Evolutionary conservation across 2,797 vertebrate genomes (phyloP).

Genomic region (Tangara arthus): DNA sequence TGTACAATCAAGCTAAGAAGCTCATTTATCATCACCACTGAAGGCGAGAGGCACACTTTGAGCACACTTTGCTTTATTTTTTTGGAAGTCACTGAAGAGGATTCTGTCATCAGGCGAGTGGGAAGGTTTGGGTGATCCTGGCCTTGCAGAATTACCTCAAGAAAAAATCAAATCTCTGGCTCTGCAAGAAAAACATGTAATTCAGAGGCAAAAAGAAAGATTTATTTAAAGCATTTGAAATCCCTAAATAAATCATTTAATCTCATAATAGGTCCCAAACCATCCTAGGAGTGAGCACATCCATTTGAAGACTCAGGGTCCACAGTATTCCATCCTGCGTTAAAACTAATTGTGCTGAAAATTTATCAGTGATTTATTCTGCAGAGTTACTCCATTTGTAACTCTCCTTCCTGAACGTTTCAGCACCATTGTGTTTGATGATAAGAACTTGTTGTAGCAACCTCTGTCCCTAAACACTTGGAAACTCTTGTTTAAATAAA

Average conservation of each 20-base stretch:
- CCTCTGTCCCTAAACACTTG: constrained; percentile 71
- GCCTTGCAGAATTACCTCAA: not conserved
- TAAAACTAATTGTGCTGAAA: constrained; percentile 44
- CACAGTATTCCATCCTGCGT: not conserved
- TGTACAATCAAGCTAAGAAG: not conserved
- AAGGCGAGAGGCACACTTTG: not conserved
- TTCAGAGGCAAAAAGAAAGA: not conserved
- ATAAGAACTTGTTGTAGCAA: constrained; percentile 80
- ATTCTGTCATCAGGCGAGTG: not conserved
- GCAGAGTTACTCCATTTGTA: constrained; percentile 26
- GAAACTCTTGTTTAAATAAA: constrained; percentile 74
- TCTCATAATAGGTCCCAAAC: not conserved
- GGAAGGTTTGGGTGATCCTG: not conserved
- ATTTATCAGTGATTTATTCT: constrained; percentile 67
- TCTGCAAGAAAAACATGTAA: not conserved
- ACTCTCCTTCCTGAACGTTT: constrained; percentile 12
- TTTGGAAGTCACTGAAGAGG: not conserved
- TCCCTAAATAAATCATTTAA: constrained; percentile 36
- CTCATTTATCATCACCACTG: not conserved
- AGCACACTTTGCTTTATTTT: not conserved
- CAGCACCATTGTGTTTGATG: constrained; percentile 71
- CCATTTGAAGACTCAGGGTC: not conserved
- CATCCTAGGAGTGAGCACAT: not conserved
- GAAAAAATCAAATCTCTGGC: not conserved
- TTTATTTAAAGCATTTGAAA: constrained; percentile 28